phyloP scores from a whole-genome alignment of 2,888 invertebrate genomes.

The Patella caerulea region DNA sequence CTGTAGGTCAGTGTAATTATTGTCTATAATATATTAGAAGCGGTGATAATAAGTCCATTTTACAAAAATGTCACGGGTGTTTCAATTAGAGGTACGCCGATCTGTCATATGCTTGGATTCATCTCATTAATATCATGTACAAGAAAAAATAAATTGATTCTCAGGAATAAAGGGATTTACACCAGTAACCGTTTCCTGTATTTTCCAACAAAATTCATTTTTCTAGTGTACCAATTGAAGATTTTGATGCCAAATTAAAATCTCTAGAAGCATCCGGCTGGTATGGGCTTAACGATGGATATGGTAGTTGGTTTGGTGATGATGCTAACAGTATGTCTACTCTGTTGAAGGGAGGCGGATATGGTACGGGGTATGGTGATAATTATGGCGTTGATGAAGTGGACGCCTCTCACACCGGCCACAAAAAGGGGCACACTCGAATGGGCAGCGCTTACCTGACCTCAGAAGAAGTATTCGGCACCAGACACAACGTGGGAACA shows the following conservation, averaged over 20 bases:
- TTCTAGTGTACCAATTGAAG: neutral
- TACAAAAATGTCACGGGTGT: too few relatives aligned
- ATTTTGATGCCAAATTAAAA: neutral
- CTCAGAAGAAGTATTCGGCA: neutral
- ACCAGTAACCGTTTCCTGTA: neutral
- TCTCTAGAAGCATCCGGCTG: neutral
- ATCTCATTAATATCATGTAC: too few relatives aligned
- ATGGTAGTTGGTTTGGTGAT: slow-evolving; percentile 8
- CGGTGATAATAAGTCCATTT: neutral
- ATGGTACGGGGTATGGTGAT: neutral
- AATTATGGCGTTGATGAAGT: neutral
- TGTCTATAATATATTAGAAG: neutral
- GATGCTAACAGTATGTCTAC: slow-evolving; percentile 3
- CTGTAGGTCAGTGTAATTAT: neutral
- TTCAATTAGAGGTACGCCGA: too few relatives aligned
- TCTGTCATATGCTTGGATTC: too few relatives aligned
- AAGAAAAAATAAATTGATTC: too few relatives aligned
- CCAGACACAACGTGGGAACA: neutral
- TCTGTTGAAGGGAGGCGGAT: neutral
- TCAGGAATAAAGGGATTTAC: too few relatives aligned
- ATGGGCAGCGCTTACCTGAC: neutral
- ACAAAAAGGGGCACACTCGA: neutral
- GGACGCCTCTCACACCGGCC: neutral
- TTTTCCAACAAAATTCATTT: neutral
- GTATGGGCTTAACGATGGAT: neutral